Evolutionary conservation across 2,888 invertebrate species (phyloP).

Genomic region (Penaeus monodon): DNA sequence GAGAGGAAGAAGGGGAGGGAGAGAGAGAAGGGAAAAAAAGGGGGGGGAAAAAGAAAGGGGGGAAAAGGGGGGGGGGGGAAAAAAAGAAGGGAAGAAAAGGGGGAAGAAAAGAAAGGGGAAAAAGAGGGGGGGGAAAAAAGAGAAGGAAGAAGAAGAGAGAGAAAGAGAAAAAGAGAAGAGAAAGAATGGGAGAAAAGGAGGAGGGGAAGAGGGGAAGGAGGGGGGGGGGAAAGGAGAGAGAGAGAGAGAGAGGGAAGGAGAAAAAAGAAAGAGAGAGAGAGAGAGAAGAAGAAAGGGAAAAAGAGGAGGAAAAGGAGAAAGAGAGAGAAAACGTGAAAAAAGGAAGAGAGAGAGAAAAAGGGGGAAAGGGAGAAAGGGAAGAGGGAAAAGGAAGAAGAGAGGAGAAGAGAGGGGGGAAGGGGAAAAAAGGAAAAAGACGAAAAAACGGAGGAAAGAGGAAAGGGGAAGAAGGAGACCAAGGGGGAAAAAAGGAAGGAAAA

Average conservation of each 20-base stretch:
- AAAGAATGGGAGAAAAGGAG: too few relatives aligned
- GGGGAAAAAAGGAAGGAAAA: too few relatives aligned
- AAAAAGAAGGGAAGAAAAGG: too few relatives aligned
- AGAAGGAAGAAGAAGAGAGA: background rate
- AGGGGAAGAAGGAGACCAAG: too few relatives aligned
- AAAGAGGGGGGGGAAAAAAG: background rate
- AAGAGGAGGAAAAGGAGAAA: background rate
- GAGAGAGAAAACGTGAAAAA: too few relatives aligned
- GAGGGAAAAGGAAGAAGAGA: background rate
- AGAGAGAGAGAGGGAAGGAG: background rate
- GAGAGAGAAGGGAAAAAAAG: background rate
- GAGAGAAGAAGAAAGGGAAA: background rate
- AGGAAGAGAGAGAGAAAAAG: too few relatives aligned
- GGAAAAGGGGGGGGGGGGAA: background rate
- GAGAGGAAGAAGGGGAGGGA: background rate
- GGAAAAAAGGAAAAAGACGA: too few relatives aligned
- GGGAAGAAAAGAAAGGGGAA: background rate
- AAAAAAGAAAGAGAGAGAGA: background rate
- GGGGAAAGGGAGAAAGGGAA: background rate
- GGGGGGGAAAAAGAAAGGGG: background rate
- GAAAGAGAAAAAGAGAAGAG: too few relatives aligned
- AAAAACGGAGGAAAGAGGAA: too few relatives aligned
- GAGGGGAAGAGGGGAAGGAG: too few relatives aligned
- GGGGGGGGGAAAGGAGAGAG: background rate
- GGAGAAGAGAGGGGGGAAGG: too few relatives aligned